phyloP scores from a whole-genome alignment of 2,888 invertebrate species.

The Cabera pusaria region DNA sequence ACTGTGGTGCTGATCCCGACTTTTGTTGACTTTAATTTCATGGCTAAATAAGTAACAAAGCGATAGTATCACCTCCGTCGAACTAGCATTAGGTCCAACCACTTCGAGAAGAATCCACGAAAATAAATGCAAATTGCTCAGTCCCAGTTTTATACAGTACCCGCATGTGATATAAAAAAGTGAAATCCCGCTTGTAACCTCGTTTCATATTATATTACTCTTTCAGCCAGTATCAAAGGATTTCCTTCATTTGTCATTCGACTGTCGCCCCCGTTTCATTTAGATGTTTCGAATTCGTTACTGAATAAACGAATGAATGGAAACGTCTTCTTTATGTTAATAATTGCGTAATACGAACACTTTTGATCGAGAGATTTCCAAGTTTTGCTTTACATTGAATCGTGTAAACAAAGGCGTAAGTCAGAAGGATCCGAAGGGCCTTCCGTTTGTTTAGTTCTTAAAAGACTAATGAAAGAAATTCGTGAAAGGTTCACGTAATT shows the following conservation, averaged over 20 bases:
- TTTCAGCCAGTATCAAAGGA: slow-evolving; percentile 4
- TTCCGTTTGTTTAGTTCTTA: slow-evolving; percentile 13
- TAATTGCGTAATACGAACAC: slow-evolving; percentile 22
- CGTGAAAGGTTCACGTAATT: too few species aligned
- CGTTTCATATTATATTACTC: slow-evolving; percentile 5
- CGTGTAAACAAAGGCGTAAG: slow-evolving; percentile 15
- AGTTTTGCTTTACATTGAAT: slow-evolving; percentile 22
- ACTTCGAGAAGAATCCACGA: too few species aligned
- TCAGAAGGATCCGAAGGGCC: slow-evolving; percentile 2
- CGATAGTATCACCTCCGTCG: too few species aligned
- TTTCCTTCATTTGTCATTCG: slow-evolving; percentile 36
- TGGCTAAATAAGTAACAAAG: too few species aligned
- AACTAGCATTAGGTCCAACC: too few species aligned
- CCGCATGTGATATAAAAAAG: slow-evolving; percentile 1
- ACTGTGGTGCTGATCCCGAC: too few species aligned
- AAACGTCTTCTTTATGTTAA: slow-evolving; percentile 24
- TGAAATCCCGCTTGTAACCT: slow-evolving; percentile 4
- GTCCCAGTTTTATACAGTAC: neutral
- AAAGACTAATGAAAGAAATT: slow-evolving; percentile 1
- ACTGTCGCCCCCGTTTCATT: slow-evolving; percentile 23
- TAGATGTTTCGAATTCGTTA: slow-evolving; percentile 21
- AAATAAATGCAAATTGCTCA: neutral
- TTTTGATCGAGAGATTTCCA: slow-evolving; percentile 20
- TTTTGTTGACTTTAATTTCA: too few species aligned
- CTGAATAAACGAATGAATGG: slow-evolving; percentile 28